Evolutionary conservation across 2,113 vertebrate species (phyloP).

Genomic region (Agapornis roseicollis): DNA sequence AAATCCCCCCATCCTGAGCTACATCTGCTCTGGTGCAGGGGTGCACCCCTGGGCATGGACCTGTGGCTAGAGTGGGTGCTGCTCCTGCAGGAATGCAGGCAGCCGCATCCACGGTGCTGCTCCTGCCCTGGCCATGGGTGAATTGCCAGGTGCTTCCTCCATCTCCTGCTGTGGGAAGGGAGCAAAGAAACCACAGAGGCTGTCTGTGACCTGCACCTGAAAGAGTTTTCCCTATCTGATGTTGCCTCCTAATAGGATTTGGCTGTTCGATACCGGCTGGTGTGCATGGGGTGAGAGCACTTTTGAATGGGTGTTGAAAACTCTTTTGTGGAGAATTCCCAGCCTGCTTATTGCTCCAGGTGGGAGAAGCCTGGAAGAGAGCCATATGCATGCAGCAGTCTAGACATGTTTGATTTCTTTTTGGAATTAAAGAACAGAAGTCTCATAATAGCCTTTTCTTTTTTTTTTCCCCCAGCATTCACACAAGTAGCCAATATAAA

Average conservation of each 20-base stretch:
- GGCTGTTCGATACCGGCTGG: background rate
- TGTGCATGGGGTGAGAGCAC: background rate
- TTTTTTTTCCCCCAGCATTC: background rate
- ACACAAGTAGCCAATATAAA: constrained; percentile 63
- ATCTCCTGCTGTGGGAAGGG: background rate
- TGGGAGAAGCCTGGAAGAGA: constrained; percentile 65
- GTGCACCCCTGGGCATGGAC: background rate
- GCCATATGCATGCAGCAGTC: constrained; percentile 54
- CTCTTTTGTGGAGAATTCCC: constrained; percentile 41
- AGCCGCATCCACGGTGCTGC: accelerated
- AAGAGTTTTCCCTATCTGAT: background rate
- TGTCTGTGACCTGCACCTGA: background rate
- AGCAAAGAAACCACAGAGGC: background rate
- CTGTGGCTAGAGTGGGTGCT: background rate
- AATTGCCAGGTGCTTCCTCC: background rate
- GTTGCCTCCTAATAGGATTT: background rate
- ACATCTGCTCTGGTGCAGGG: background rate
- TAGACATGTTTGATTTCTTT: constrained; percentile 64
- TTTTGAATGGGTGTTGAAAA: constrained; percentile 49
- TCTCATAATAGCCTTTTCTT: constrained; percentile 33
- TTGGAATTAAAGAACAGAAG: constrained; percentile 59
- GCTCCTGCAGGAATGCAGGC: background rate
- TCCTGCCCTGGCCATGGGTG: accelerated
- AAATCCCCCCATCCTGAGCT: background rate
- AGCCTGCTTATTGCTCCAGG: constrained; percentile 55